These are phyloP conservation scores for Erythrocercus mccallii DNA, from an alignment of 2,113 vertebrate species.

Conservation along the genomic window DNA sequence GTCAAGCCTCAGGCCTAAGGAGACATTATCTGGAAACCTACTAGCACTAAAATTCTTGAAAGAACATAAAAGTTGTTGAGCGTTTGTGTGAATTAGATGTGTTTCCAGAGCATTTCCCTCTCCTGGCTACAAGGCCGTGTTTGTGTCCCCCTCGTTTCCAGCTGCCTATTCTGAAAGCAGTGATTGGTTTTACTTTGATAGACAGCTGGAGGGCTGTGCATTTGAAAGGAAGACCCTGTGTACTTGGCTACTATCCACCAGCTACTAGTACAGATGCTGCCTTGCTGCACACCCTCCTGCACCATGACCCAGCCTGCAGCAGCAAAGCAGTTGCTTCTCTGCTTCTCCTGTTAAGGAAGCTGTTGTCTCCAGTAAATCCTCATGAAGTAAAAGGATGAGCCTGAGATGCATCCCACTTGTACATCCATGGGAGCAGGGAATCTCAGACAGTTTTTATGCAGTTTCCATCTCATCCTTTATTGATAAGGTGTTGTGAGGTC, in stretches of 20 bases:
- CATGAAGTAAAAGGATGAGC: background rate
- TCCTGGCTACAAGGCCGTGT: background rate
- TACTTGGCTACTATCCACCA: background rate
- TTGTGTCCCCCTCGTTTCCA: background rate
- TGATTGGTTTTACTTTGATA: background rate
- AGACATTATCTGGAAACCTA: background rate
- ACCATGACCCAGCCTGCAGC: background rate
- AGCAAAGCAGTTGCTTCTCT: background rate
- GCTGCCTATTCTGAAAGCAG: background rate
- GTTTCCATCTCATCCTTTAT: background rate
- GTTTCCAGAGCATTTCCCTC: background rate
- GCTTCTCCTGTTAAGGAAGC: fast-evolving
- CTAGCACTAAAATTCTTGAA: background rate
- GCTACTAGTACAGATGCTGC: background rate
- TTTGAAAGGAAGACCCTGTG: background rate
- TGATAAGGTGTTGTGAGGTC: background rate
- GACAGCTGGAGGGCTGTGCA: background rate
- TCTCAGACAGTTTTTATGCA: background rate
- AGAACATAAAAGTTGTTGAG: background rate
- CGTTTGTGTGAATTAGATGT: background rate
- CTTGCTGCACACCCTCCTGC: background rate
- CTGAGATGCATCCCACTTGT: background rate
- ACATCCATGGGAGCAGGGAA: background rate
- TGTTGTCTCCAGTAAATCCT: background rate
- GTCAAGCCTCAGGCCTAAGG: background rate